Evolutionary conservation across 2,888 invertebrate species (phyloP), one percentile per base, ranked within the genome.

Genomic region (Siphlonurus alternatus): DNA sequence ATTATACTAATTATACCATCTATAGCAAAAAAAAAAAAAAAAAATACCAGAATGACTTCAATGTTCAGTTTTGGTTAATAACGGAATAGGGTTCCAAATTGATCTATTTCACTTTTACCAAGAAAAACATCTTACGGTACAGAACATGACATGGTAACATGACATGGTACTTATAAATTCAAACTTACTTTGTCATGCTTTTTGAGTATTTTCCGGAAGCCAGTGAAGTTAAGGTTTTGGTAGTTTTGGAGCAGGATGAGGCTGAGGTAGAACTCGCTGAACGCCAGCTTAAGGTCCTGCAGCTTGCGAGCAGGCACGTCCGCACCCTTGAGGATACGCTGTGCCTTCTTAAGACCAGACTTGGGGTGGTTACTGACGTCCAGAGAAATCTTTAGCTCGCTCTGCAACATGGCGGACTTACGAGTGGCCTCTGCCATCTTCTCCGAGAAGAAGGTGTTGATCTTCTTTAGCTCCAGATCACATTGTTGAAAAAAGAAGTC

Each of bases 141-240:
- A n/a, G n/a, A n/a, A n/a, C n/a, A n/a, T n/a, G n/a, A n/a, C n/a
- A n/a, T n/a, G n/a, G n/a, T n/a, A n/a, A n/a, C n/a, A n/a, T n/a
- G n/a, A n/a, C n/a, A n/a, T n/a, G n/a, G n/a, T n/a, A n/a, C n/a
- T n/a, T n/a, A n/a, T n/a, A n/a, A n/a, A n/a, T n/a, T n/a, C n/a
- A n/a, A n/a, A n/a, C 66, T 67, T 76, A 93, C 93, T 85, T 99
- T 99, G 77, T 99, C 99, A 75, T 98, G 98, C 77, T 99, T 99
- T 77, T 99, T 99, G 67, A 99, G 82, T 73, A 99, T 99, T 78
- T 99, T 99, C 67, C 98, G 83, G 79, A 99, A 99, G 1, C 98
- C 99, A 2, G 97, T 99, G 73, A 94, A 95, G 78, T 99, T 99
- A 64, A 99, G 81, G 75, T 94, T 96, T 78, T 99, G 97, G 75